A percentile compares a stretch with the other conserved stretches of the same genome.
phyloP scores from a whole-genome alignment of 2,888 invertebrate genomes.

The Dryobotodes eremita region DNA sequence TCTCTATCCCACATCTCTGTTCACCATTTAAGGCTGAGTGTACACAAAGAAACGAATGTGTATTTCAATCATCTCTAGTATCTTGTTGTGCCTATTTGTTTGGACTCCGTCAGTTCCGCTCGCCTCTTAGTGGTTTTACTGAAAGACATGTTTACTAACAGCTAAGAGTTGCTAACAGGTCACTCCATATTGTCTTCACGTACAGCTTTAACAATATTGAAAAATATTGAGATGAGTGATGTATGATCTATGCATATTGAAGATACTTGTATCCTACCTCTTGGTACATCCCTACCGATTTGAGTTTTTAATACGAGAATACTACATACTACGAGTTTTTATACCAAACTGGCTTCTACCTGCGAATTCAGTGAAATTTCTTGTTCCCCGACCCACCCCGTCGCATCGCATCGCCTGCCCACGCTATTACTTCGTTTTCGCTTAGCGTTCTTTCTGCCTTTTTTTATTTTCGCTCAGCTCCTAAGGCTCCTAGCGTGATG shows the following conservation, averaged over 20 bases:
- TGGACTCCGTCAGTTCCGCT: slow-evolving; percentile 56
- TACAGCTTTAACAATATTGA: slow-evolving; percentile 23
- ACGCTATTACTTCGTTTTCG: too few relatives aligned
- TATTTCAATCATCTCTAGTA: slow-evolving; percentile 61
- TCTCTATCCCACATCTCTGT: not conserved
- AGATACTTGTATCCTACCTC: not conserved
- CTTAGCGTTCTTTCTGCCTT: too few relatives aligned
- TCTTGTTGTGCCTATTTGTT: slow-evolving; percentile 64
- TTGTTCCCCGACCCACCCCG: too few relatives aligned
- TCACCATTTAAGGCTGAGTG: slow-evolving; percentile 19
- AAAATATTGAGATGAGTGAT: not conserved
- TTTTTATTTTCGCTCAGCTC: too few relatives aligned
- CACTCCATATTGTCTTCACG: slow-evolving; percentile 53
- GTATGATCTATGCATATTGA: not conserved
- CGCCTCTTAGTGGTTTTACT: slow-evolving; percentile 57
- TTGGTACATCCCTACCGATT: not conserved
- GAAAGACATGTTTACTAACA: slow-evolving; percentile 65
- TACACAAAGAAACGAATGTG: slow-evolving; percentile 49
- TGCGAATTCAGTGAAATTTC: too few relatives aligned
- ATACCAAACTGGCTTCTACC: not conserved
- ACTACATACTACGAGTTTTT: not conserved
- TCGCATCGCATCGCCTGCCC: too few relatives aligned
- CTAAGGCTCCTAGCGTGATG: too few relatives aligned
- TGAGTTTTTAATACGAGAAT: not conserved
- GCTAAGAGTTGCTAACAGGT: slow-evolving; percentile 48